phyloP scores from a whole-genome alignment of 2,113 vertebrate genomes.

The Podarcis muralis region DNA sequence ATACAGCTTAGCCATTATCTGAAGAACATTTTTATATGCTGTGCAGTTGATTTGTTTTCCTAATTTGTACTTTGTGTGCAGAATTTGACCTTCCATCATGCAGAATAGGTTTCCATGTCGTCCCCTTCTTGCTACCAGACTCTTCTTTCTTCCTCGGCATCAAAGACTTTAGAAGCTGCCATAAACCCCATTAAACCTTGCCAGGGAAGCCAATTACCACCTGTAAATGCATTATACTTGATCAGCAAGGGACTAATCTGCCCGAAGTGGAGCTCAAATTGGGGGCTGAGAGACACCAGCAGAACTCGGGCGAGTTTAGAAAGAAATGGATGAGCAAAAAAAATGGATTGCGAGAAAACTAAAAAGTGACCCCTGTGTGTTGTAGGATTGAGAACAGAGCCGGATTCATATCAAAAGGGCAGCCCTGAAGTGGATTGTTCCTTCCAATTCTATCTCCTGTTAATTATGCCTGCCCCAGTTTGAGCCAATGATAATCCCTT shows the following conservation, averaged over 20 bases:
- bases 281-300: not conserved
- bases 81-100: not conserved
- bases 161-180: conserved; percentile 4
- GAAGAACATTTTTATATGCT: not conserved
- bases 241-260: conserved; percentile 14
- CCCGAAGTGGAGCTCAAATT: conserved; percentile 1
- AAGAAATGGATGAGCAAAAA: too few species aligned
- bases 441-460: not conserved
- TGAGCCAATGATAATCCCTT: conserved; percentile 31
- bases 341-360: too few species aligned
- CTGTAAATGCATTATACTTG: conserved; percentile 33
- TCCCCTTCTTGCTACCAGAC: not conserved
- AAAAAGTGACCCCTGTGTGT: not conserved
- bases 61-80: not conserved
- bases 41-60: not conserved
- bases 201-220: conserved; percentile 26
- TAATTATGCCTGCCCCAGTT: conserved; percentile 23
- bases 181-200: conserved; percentile 34
- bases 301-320: not conserved
- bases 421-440: not conserved
- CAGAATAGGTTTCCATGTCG: not conserved
- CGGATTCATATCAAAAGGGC: not conserved
- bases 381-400: not conserved
- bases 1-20: not conserved
- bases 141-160: not conserved